Percentiles rank a stretch among this genome's conserved stretches.
Evolutionary conservation across 1,140 invertebrate species (phyloP).

Genomic region (Rhizoglyphus robini): DNA sequence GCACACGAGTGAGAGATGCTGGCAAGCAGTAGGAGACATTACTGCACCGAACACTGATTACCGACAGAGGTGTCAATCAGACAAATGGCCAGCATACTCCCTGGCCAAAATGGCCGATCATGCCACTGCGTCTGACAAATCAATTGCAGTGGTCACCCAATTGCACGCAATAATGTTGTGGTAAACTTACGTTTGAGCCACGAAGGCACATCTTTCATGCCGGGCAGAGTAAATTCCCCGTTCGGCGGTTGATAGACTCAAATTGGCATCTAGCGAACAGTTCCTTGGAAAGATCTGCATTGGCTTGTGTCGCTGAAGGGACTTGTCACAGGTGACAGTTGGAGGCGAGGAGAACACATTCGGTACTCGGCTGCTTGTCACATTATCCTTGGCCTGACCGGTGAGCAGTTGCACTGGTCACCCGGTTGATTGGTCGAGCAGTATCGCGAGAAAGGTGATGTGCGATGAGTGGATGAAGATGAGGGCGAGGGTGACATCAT

Average conservation of each 20-base stretch:
- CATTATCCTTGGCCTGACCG: background rate
- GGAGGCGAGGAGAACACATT: background rate
- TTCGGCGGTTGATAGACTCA: background rate
- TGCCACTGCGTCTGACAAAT: too few species aligned
- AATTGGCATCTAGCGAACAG: background rate
- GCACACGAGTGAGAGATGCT: too few species aligned
- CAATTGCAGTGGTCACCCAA: too few species aligned
- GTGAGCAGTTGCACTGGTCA: background rate
- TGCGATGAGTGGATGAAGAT: background rate
- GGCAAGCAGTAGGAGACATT: too few species aligned
- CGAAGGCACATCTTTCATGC: slow-evolving; percentile 20
- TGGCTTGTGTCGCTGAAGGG: background rate
- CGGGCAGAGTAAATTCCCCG: background rate
- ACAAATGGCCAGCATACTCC: too few species aligned
- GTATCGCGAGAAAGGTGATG: background rate
- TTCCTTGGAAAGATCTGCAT: background rate
- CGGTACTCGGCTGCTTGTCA: too few species aligned
- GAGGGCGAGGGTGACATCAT: background rate
- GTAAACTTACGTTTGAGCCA: slow-evolving; percentile 20
- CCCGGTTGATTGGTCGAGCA: background rate
- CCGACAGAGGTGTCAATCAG: too few species aligned
- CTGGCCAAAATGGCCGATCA: too few species aligned
- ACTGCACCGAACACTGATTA: too few species aligned
- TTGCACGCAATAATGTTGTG: too few species aligned
- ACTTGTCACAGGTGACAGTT: background rate